phyloP scores from a whole-genome alignment of 2,113 vertebrate genomes.

The Phyllostomus discolor region DNA sequence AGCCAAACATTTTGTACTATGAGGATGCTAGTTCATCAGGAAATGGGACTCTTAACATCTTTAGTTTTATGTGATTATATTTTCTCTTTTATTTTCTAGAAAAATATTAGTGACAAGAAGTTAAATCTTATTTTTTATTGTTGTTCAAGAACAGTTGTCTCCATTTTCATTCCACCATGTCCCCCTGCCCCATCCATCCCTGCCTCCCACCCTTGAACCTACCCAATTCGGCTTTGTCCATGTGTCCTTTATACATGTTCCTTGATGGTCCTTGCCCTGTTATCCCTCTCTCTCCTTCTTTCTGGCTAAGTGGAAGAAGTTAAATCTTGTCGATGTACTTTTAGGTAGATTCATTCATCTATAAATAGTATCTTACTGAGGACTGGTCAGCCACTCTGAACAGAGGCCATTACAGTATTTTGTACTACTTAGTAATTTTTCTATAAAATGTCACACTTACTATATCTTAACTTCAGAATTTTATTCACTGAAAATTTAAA shows the following conservation, averaged over 20 bases:
- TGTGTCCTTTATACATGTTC: too few relatives aligned
- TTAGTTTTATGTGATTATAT: background rate
- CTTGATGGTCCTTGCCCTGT: too few relatives aligned
- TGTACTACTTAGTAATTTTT: background rate
- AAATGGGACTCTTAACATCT: background rate
- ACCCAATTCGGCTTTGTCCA: too few relatives aligned
- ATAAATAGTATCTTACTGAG: background rate
- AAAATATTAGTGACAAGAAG: background rate
- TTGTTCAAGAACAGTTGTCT: too few relatives aligned
- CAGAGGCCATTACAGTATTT: background rate
- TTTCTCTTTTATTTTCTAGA: background rate
- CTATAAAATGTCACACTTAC: background rate
- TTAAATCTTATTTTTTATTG: background rate
- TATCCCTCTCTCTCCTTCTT: too few relatives aligned
- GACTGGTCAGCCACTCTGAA: background rate
- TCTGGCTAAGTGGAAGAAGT: background rate
- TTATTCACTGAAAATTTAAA: background rate
- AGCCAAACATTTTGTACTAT: background rate
- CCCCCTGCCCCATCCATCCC: too few relatives aligned
- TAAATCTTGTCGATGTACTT: background rate
- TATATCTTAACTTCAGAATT: background rate
- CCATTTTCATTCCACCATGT: too few relatives aligned
- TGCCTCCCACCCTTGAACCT: too few relatives aligned
- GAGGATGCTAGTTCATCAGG: background rate
- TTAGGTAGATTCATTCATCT: background rate